Evolutionary conservation across 2,888 invertebrate species (phyloP).

Genomic region (Drosophila hawaiiensis): DNA sequence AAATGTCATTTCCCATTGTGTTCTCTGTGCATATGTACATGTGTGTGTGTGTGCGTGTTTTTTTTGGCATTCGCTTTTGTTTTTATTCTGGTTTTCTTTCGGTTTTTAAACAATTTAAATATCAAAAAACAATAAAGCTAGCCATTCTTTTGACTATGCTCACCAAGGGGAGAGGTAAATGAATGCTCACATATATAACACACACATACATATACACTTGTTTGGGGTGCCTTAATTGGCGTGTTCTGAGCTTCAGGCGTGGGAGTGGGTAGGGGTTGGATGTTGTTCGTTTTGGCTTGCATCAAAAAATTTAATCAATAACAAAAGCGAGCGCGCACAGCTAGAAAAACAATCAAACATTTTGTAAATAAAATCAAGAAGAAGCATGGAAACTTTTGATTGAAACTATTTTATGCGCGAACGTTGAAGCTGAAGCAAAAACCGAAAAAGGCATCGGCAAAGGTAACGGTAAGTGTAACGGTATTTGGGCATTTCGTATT

Average conservation of each 20-base stretch:
- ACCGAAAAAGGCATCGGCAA: constrained; percentile 1
- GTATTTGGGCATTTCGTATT: constrained; percentile 7
- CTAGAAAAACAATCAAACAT: constrained; percentile 32
- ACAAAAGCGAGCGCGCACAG: constrained; percentile 38
- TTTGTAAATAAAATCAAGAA: constrained; percentile 25
- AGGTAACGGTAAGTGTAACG: not conserved
- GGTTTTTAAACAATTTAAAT: constrained; percentile 50
- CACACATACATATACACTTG: not conserved
- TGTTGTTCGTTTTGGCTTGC: constrained; percentile 2
- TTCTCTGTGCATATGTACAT: not conserved
- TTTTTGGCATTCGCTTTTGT: constrained; percentile 2
- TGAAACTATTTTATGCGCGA: constrained; percentile 43
- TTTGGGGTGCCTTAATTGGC: constrained; percentile 56
- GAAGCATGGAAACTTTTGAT: constrained; percentile 57
- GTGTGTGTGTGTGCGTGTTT: not conserved
- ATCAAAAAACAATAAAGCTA: constrained; percentile 24
- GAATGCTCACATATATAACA: not conserved
- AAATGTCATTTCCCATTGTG: not conserved
- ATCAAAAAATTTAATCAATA: constrained; percentile 66
- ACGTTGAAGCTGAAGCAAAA: not conserved
- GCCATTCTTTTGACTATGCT: constrained; percentile 15
- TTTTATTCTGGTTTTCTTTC: constrained; percentile 14
- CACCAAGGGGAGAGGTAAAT: constrained; percentile 12
- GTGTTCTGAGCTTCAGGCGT: constrained; percentile 28
- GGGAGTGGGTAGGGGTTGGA: not conserved